These are phyloP conservation scores for Desmophyllum pertusum DNA, from an alignment of 92 coral and sea anemone genomes.

Conservation along the genomic window DNA sequence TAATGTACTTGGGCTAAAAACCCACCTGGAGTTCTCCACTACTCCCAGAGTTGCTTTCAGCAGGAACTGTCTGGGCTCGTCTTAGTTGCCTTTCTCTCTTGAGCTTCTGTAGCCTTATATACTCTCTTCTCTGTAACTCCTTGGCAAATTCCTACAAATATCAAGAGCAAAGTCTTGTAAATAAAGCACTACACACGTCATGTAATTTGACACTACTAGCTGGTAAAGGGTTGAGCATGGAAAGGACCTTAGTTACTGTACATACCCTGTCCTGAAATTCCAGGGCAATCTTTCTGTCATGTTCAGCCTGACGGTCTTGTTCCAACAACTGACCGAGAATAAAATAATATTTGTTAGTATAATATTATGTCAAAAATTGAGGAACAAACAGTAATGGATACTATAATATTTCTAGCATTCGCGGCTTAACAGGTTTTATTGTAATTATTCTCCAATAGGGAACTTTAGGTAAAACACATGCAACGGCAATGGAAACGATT, in stretches of 20 bases:
- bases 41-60: constrained; percentile 67
- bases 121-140: constrained; percentile 90
- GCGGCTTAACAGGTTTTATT: too few relatives aligned
- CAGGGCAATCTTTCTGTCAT: constrained; percentile 85
- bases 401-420: not conserved
- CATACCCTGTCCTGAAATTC: constrained; percentile 94
- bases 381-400: not conserved
- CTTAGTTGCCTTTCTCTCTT: constrained; percentile 83
- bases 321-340: constrained; percentile 58
- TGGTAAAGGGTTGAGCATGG: not conserved
- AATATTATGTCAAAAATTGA: not conserved
- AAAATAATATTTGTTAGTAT: not conserved
- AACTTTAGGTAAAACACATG: too few relatives aligned
- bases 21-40: constrained; percentile 32
- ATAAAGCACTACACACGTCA: too few relatives aligned
- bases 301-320: constrained; percentile 67
- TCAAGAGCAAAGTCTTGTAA: too few relatives aligned
- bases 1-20: not conserved
- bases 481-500: too few relatives aligned
- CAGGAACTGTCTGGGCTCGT: constrained; percentile 76
- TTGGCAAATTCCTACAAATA: constrained; percentile 81
- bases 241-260: not conserved
- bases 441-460: too few relatives aligned
- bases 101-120: constrained; percentile 78
- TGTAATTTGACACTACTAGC: not conserved